Evolutionary conservation across 2,113 vertebrate genomes (phyloP).

Genomic region (Orthonyx spaldingii): DNA sequence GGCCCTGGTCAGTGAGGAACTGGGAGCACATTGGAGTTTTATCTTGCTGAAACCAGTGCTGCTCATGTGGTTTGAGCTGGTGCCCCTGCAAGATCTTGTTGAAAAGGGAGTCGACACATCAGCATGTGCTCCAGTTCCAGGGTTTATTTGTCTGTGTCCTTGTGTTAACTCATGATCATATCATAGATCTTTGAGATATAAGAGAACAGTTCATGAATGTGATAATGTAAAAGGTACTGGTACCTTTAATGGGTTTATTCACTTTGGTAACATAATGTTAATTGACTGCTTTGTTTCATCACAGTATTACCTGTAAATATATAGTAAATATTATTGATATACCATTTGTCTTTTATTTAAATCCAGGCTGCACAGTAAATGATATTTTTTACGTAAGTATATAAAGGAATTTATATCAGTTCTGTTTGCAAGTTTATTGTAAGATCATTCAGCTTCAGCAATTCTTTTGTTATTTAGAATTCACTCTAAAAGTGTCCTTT

Average conservation of each 20-base stretch:
- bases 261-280: conserved; percentile 52
- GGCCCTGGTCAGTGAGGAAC: not conserved
- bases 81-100: not conserved
- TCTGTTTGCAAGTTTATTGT: not conserved
- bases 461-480: not conserved
- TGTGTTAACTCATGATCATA: not conserved
- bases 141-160: not conserved
- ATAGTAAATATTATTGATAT: conserved; percentile 63
- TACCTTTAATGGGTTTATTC: conserved; percentile 38
- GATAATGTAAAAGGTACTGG: conserved; percentile 32
- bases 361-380: conserved; percentile 17
- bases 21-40: not conserved
- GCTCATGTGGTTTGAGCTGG: not conserved
- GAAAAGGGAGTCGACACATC: not conserved
- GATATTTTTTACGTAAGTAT: not conserved
- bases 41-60: not conserved
- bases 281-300: conserved; percentile 52
- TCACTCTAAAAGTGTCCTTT: conserved; percentile 47
- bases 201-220: conserved; percentile 24
- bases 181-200: not conserved
- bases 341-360: conserved; percentile 58
- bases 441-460: not conserved
- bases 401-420: not conserved
- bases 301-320: conserved; percentile 76
- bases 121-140: not conserved